Percentiles rank a stretch among this genome's conserved stretches.
Conservation (phyloP, 2,113 vertebrate genomes). For the Hystrix brachyura region DNA sequence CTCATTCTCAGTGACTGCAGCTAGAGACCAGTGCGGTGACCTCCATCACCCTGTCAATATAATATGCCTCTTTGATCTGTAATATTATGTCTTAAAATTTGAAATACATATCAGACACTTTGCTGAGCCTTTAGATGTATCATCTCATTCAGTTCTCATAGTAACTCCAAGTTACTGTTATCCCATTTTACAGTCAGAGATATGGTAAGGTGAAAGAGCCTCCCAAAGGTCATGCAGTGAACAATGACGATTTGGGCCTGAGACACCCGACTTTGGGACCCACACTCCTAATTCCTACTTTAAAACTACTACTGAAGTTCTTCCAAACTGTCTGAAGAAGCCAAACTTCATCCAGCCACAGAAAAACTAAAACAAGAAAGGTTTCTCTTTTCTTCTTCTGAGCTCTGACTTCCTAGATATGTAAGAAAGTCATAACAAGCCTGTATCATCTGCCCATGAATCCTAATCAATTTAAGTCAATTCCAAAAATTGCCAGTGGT, state of each 20-base stretch:
- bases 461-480: conserved; percentile 31
- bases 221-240: too few species aligned
- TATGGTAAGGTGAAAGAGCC: not conserved
- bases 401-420: not conserved
- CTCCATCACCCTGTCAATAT: not conserved
- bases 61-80: not conserved
- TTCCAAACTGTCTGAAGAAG: not conserved
- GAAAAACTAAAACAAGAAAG: not conserved
- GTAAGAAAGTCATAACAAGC: conserved; percentile 36
- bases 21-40: not conserved
- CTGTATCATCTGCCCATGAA: not conserved
- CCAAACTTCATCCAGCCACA: not conserved
- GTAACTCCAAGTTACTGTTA: not conserved
- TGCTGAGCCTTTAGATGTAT: not conserved
- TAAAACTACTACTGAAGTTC: not conserved
- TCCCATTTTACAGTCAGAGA: not conserved
- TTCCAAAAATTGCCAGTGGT: conserved; percentile 23
- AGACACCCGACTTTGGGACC: not conserved
- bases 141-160: not conserved
- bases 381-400: not conserved
- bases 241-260: not conserved
- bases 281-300: not conserved
- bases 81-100: not conserved
- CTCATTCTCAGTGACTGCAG: not conserved
- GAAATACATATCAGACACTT: not conserved